Base-by-base conservation (phyloP, 2,888 invertebrate genomes). In the Microplitis manilae region DNA sequence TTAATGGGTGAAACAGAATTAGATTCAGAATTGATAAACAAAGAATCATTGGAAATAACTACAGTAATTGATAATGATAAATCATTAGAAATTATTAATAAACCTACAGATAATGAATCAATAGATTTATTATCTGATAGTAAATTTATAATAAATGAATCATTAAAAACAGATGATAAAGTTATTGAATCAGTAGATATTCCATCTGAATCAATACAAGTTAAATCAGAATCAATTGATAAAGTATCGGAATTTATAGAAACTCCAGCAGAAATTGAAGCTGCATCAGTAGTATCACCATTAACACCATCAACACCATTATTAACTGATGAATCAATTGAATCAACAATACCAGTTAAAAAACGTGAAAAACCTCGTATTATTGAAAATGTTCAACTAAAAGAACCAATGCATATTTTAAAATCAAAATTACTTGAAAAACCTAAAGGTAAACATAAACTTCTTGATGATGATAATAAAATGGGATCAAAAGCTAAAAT, bases 291-390 rank as follows among this genome's bases (percentile, higher is more conserved):
- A 6, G 68, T n/a, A 39, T 8, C 68, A 39, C 8, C 40, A n/a
- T 17, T 13, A 13, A 73, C 65, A 61, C 38, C 17, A 15, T 82
- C 85, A 6, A 79, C 82, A 1, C 82, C 85, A 5, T 83, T 86
- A 5, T 83, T 86, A 4, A 79, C 83, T 9, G 50, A 9, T 13
- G 50, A 50, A 6, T 81, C 86, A 5, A 2, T 30, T 4, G 86
- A 86, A 0, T 71, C 82, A 1, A 79, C 79, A 15, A 81, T 89
- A 6, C 88, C 89, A 0, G 89, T 89, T 0, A 90, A 90, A 40
- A 90, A 90, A 50, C 88, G 90, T 1, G 90, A 90, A 72, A 90
- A 90, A 81, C 90, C 90, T 5, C 83, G 90, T 74, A 90, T 90
- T 41, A 90, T 90, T 69, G 88, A 89, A 77, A 89, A 87, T 71